phyloP scores from a whole-genome alignment of 2,113 vertebrate species.

The Dasypus novemcinctus region DNA sequence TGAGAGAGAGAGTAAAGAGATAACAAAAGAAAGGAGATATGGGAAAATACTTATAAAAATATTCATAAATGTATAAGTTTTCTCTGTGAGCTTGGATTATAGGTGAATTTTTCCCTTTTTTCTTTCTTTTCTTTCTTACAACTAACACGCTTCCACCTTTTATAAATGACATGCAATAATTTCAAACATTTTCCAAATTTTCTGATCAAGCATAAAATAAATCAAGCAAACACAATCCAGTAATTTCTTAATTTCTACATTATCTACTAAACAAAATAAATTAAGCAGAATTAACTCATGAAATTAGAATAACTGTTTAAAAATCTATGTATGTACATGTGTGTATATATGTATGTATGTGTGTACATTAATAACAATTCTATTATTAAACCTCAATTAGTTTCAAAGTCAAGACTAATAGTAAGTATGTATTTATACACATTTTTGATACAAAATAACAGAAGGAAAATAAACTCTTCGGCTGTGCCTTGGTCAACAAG shows the following conservation, averaged over 20 bases:
- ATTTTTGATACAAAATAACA: not conserved
- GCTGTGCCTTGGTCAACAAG: not conserved
- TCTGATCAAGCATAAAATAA: not conserved
- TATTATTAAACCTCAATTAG: not conserved
- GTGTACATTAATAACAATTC: not conserved
- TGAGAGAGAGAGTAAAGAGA: not conserved
- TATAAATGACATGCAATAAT: not conserved
- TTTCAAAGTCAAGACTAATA: not conserved
- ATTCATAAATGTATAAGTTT: not conserved
- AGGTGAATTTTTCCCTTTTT: not conserved
- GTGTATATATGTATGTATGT: not conserved
- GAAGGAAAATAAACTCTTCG: not conserved
- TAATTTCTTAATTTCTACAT: not conserved
- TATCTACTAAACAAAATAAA: not conserved
- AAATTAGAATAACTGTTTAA: constrained; percentile 1
- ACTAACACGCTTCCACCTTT: not conserved
- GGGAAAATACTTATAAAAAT: not conserved
- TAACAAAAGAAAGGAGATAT: not conserved
- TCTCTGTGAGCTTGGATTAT: not conserved
- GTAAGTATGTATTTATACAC: not conserved
- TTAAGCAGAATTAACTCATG: not conserved
- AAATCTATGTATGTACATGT: not conserved
- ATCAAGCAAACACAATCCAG: not conserved
- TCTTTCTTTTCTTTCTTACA: not conserved
- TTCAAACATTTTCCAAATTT: not conserved